A percentile compares a stretch with the other conserved stretches of the same genome.
phyloP scores from a whole-genome alignment of 2,888 invertebrate species.

The Polydesmus complanatus region DNA sequence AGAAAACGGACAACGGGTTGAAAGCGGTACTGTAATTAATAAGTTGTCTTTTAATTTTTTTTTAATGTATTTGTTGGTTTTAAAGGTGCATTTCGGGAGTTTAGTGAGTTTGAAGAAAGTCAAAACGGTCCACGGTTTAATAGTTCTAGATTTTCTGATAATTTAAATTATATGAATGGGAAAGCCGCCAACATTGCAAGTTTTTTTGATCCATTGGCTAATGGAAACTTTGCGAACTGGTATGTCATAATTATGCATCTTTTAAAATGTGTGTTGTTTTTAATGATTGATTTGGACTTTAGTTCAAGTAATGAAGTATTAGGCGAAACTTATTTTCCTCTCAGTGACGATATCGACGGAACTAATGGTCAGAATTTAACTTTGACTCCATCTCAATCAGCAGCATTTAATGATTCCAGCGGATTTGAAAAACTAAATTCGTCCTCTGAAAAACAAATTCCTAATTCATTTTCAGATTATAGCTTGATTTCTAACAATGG shows the following conservation, averaged over 20 bases:
- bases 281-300: not conserved
- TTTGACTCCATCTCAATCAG: not conserved
- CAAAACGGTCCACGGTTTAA: not conserved
- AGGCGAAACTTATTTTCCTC: not conserved
- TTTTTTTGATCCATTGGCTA: conserved; percentile 3
- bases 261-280: too few species aligned
- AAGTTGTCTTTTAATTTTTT: too few species aligned
- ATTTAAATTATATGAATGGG: conserved; percentile 7
- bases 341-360: not conserved
- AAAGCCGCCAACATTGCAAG: conserved; percentile 4
- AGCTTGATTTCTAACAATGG: not conserved
- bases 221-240: not conserved
- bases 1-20: too few species aligned
- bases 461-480: not conserved
- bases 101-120: not conserved
- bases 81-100: not conserved
- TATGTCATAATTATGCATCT: not conserved
- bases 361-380: not conserved
- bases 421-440: not conserved
- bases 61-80: too few species aligned
- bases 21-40: too few species aligned
- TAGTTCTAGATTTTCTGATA: not conserved
- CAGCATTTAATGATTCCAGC: not conserved
- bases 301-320: not conserved
- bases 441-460: not conserved